phyloP scores from a whole-genome alignment of 2,888 invertebrate species.

The Cepaea hortensis region DNA sequence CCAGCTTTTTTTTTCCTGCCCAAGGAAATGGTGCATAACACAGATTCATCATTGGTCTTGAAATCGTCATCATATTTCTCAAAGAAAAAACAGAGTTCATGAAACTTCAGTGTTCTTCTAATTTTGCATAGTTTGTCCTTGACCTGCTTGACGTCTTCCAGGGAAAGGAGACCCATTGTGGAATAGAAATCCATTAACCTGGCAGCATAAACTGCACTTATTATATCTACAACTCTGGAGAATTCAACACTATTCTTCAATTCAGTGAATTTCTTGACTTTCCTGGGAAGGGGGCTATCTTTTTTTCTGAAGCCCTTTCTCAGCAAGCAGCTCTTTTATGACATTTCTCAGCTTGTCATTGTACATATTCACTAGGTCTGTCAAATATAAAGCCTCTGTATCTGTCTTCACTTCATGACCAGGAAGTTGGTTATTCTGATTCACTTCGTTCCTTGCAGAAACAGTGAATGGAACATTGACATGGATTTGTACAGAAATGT shows the following conservation, averaged over 20 bases:
- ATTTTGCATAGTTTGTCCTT: neutral
- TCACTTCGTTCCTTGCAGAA: too few species aligned
- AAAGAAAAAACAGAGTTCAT: neutral
- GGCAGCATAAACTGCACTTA: neutral
- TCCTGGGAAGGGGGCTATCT: neutral
- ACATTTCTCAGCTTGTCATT: neutral
- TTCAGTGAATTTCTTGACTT: neutral
- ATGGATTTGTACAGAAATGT: too few species aligned
- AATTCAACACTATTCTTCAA: neutral
- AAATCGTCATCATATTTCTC: neutral
- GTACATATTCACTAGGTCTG: neutral
- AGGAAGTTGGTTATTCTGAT: too few species aligned
- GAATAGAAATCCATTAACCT: neutral
- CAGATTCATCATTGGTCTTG: neutral
- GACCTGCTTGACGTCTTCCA: neutral
- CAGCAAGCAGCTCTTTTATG: neutral
- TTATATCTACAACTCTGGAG: neutral
- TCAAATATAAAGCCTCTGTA: neutral
- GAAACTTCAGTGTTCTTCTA: neutral
- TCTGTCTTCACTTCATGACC: too few species aligned
- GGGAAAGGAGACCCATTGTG: neutral
- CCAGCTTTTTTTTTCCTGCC: too few species aligned
- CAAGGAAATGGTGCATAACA: neutral
- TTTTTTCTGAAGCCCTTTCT: neutral
- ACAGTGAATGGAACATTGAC: too few species aligned